Base-by-base conservation (phyloP, 2,113 vertebrate genomes). In the Tragulus kanchil region DNA sequence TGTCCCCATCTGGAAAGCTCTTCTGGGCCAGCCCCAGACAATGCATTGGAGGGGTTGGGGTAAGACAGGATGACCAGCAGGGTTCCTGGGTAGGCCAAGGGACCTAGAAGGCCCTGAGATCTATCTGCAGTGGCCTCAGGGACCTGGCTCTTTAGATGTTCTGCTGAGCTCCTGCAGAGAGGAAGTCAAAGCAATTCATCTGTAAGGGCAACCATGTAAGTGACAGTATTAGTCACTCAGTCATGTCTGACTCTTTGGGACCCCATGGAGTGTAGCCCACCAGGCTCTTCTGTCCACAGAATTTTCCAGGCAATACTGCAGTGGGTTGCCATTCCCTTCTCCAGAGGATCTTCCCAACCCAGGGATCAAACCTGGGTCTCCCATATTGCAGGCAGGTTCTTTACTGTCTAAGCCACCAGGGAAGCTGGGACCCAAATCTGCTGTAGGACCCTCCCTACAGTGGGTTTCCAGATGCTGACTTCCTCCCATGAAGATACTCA, bases 1-100 rank as follows among this genome's bases (percentile, higher is more conserved):
- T 71, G 13, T 73, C 3, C n/a, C 8, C 17, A 3, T 45, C 67
- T 82, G 13, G 5, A 16, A 77, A 25, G 5, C 75, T 84, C 13
- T 84, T 50, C 13, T 6, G 5, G 9, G 45, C 23, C 19, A 45
- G 50, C 14, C 77, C 28, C 52, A 45, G 50, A 13, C 0, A 25
- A 28, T 0, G 1, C 4, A 13, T 0, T 48, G 4, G 10, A 25
- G 42, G 42, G 9, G 5, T 15, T 14, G 15, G 25, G 7, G 10
- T 6, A 23, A 56, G 3, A 23, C 52, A 52, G 56, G 15, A 8
- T 1, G 28, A 25, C 50, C 71, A 6, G 9, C 8, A 4, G 0
- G 2, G 5, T 0, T 28, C 12, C 52, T 3, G 2, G 5, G 6
- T 0, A 1, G 15, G 21, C 71, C 62, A 36, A 36, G 36, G 36